Conservation (phyloP, 2,797 vertebrate genomes). For the Nothura maculosa region DNA sequence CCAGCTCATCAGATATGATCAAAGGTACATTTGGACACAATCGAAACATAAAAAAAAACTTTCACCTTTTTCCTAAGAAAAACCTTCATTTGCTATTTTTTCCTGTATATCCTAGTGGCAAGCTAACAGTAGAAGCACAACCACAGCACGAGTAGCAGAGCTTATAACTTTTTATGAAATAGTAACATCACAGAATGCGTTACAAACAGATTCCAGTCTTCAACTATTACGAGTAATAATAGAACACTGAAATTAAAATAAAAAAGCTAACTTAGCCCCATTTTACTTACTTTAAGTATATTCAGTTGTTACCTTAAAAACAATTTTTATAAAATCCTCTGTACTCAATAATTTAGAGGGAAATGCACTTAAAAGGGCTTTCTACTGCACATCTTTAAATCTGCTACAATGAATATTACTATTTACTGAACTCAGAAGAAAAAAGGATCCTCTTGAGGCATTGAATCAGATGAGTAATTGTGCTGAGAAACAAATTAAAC, state of each 20-base stretch:
- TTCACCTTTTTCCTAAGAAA: not conserved
- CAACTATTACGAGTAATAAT: constrained; percentile 56
- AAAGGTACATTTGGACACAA: constrained; percentile 11
- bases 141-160: constrained; percentile 37
- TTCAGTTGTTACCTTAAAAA: constrained; percentile 42
- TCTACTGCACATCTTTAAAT: constrained; percentile 22
- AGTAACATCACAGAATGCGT: constrained; percentile 14
- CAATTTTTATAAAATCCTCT: constrained; percentile 38
- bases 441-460: not conserved
- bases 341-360: constrained; percentile 37
- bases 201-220: constrained; percentile 56
- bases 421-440: constrained; percentile 40
- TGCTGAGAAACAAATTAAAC: constrained; percentile 26
- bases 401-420: not conserved
- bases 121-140: constrained; percentile 40
- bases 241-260: constrained; percentile 42
- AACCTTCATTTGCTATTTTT: not conserved
- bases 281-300: constrained; percentile 48
- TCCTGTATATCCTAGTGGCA: not conserved
- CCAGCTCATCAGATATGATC: not conserved
- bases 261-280: constrained; percentile 10
- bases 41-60: not conserved
- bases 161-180: constrained; percentile 58
- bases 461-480: constrained; percentile 10
- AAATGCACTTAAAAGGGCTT: constrained; percentile 43